Conservation (phyloP, 2,113 vertebrate species). For the Barbus barbus region DNA sequence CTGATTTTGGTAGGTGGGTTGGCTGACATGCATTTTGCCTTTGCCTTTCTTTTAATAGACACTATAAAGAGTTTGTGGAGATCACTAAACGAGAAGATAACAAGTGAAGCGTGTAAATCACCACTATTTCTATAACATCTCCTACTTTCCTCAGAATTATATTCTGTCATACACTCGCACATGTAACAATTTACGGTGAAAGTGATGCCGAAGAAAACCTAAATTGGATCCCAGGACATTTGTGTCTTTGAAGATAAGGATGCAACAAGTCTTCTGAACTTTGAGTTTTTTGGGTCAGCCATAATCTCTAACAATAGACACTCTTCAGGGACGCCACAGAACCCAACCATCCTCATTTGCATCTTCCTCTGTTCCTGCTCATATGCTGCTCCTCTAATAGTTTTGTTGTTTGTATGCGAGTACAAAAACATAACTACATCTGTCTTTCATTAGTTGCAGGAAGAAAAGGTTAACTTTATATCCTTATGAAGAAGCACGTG, state of each 20-base stretch:
- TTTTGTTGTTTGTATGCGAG: constrained; percentile 22
- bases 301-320: constrained; percentile 54
- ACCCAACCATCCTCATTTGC: constrained; percentile 34
- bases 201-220: constrained; percentile 57
- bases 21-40: neutral
- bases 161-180: neutral
- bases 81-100: neutral
- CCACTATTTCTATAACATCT: neutral
- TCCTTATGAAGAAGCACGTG: neutral
- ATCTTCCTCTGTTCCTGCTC: constrained; percentile 17
- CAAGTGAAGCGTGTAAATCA: neutral
- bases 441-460: constrained; percentile 1
- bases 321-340: constrained; percentile 48
- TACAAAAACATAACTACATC: neutral
- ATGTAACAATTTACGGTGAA: constrained; percentile 56
- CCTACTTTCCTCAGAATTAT: neutral
- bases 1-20: neutral
- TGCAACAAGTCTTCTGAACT: constrained; percentile 64
- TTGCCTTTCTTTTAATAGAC: neutral
- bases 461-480: neutral
- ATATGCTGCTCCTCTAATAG: constrained; percentile 7
- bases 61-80: neutral
- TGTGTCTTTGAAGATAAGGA: constrained; percentile 67
- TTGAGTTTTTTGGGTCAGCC: constrained; percentile 68
- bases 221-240: constrained; percentile 73